A percentile compares a stretch with the other conserved stretches of the same genome.
phyloP scores from a whole-genome alignment of 2,113 vertebrate genomes.

The Lophius piscatorius region DNA sequence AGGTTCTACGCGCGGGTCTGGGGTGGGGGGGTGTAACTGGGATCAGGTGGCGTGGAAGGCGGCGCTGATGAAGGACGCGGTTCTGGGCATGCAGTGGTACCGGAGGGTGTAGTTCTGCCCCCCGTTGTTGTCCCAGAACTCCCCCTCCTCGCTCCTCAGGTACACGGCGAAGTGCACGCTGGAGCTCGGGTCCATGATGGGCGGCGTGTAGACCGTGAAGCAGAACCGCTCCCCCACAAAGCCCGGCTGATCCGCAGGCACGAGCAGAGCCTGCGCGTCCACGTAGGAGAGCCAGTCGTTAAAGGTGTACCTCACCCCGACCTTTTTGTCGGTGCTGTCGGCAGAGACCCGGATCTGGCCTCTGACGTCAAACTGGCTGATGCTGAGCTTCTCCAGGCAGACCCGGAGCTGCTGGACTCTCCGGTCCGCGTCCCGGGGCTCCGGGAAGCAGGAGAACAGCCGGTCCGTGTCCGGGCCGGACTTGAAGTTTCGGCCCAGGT shows the following conservation, averaged over 20 bases:
- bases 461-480: constrained; percentile 29
- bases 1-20: background rate
- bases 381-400: constrained; percentile 78
- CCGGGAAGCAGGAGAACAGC: constrained; percentile 66
- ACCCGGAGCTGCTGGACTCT: constrained; percentile 75
- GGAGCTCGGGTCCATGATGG: constrained; percentile 67
- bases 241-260: constrained; percentile 15
- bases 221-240: constrained; percentile 70
- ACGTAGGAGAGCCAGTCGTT: constrained; percentile 88
- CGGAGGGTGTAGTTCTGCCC: constrained; percentile 85
- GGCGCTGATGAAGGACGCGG: constrained; percentile 16
- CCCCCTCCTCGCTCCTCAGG: constrained; percentile 78
- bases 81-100: constrained; percentile 23
- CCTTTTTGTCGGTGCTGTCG: constrained; percentile 61
- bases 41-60: constrained; percentile 54
- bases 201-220: constrained; percentile 84
- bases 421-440: constrained; percentile 55
- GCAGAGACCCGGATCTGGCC: constrained; percentile 72
- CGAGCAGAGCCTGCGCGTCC: constrained; percentile 77
- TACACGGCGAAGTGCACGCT: constrained; percentile 87
- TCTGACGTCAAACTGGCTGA: constrained; percentile 73
- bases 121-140: constrained; percentile 92
- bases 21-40: no score
- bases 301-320: constrained; percentile 88
- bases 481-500: constrained; percentile 51